Base-by-base conservation (phyloP, 64 coral and sea anemone species). In the Hydrozoanthus tunicans region DNA sequence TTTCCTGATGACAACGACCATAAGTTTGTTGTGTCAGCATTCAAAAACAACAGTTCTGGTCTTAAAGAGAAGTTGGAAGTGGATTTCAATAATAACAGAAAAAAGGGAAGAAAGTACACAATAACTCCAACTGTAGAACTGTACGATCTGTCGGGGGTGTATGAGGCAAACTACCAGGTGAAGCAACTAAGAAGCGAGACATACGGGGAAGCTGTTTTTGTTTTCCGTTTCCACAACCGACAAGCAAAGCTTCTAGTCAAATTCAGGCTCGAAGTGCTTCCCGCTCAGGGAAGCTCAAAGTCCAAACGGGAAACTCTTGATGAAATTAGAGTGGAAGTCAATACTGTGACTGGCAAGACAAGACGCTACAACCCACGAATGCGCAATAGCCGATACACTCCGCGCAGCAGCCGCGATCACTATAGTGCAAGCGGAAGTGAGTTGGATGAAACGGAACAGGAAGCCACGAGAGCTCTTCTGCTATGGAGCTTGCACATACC, bases 381-480 rank as follows among this genome's bases (percentile, higher is more conserved):
- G 62, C 81, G 64, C 7, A 54, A 24, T n/a, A 70, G 6, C 15
- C 67, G 83, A 56, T 52, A 71, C 54, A 20, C 0, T 11, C 65
- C 27, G 10, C 9, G 25, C 51, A 55, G 14, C 69, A 14, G 11
- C 54, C 9, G 11, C 4, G 67, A 74, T 7, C 69, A 73, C 70
- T 86, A 86, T 69, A 86, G 55, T 17, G 83, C 83, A 53, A 86
- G 83, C 69, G 83, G 69, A 73, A 86, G 83, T 86, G 83, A 86
- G 0, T 12, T 86, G 6, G 72, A 69, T 26, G 83, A 59, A 74
- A 73, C 83, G 20, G 83, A 86, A 86, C 67, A 10, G 23, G 83
- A 86, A 74, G 7, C 74, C 13, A 14, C 32, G 9, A 86, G 58
- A 58, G 55, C 24, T 13, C 10, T 71, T 32, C 2, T 86, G 14